phyloP scores from a whole-genome alignment of 1,140 invertebrate genomes.

The Neuroterus valhalla region DNA sequence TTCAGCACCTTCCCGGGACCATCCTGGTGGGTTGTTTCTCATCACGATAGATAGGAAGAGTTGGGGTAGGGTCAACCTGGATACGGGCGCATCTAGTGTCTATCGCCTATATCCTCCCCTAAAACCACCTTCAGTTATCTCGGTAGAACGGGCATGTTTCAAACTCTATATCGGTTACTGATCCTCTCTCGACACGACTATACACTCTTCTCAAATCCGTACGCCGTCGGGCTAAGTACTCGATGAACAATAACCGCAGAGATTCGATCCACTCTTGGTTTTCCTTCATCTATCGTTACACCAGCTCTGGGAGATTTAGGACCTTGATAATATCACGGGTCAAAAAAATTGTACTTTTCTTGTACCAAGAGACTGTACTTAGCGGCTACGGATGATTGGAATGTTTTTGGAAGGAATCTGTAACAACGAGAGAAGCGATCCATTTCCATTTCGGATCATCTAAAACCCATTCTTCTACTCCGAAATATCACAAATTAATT shows the following conservation, averaged over 20 bases:
- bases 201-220: slow-evolving; percentile 63
- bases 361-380: background rate
- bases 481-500: too few relatives aligned
- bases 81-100: slow-evolving; percentile 40
- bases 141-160: slow-evolving; percentile 57
- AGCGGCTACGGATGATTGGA: too few relatives aligned
- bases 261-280: slow-evolving; percentile 16
- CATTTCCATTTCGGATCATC: too few relatives aligned
- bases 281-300: background rate
- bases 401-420: too few relatives aligned
- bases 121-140: slow-evolving; percentile 47
- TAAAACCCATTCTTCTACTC: too few relatives aligned
- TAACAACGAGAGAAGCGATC: too few relatives aligned
- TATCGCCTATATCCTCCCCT: slow-evolving; percentile 48
- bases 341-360: background rate
- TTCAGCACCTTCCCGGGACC: slow-evolving; percentile 54
- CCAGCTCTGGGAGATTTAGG: background rate
- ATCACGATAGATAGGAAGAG: slow-evolving; percentile 47
- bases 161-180: slow-evolving; percentile 64
- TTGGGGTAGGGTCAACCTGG: slow-evolving; percentile 47
- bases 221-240: slow-evolving; percentile 36
- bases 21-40: slow-evolving; percentile 38
- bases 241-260: slow-evolving; percentile 31
- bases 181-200: slow-evolving; percentile 67
- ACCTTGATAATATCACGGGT: background rate